Conservation (phyloP, 2,113 vertebrate species). For the Pseudopipra pipra region DNA sequence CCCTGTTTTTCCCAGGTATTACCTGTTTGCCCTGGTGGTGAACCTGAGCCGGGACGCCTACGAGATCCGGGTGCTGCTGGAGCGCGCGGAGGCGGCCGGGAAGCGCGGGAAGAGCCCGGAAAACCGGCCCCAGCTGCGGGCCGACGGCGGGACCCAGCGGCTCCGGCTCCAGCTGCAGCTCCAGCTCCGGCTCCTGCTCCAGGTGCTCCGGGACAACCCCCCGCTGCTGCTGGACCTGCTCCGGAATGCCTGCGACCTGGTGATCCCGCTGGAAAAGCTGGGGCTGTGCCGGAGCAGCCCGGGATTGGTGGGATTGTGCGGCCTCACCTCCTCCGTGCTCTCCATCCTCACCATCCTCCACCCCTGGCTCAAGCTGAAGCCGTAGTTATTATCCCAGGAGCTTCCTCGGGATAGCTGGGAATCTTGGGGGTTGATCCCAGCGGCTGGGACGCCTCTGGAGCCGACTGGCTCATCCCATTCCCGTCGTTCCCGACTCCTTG, state of each 20-base stretch:
- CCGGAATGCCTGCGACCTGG: slow-evolving; percentile 87
- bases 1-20: slow-evolving; percentile 77
- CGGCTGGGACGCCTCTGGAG: background rate
- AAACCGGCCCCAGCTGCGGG: background rate
- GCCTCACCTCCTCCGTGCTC: slow-evolving; percentile 84
- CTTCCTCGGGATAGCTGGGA: background rate
- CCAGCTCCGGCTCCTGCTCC: slow-evolving; percentile 73
- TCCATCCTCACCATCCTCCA: slow-evolving; percentile 86
- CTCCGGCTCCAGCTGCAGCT: slow-evolving; percentile 58
- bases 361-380: slow-evolving; percentile 94
- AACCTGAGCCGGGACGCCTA: slow-evolving; percentile 89
- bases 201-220: slow-evolving; percentile 82
- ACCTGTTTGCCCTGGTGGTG: slow-evolving; percentile 89
- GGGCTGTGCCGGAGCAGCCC: slow-evolving; percentile 79
- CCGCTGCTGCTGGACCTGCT: slow-evolving; percentile 87
- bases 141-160: background rate
- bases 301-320: slow-evolving; percentile 86
- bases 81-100: slow-evolving; percentile 60
- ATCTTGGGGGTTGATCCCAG: background rate
- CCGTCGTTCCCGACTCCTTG: background rate
- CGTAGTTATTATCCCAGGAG: background rate
- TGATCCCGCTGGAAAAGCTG: slow-evolving; percentile 90
- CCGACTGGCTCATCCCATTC: background rate
- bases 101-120: background rate
- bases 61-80: slow-evolving; percentile 83